Conservation (phyloP, 2,797 vertebrate genomes). For the Rhodeus uyekii region DNA sequence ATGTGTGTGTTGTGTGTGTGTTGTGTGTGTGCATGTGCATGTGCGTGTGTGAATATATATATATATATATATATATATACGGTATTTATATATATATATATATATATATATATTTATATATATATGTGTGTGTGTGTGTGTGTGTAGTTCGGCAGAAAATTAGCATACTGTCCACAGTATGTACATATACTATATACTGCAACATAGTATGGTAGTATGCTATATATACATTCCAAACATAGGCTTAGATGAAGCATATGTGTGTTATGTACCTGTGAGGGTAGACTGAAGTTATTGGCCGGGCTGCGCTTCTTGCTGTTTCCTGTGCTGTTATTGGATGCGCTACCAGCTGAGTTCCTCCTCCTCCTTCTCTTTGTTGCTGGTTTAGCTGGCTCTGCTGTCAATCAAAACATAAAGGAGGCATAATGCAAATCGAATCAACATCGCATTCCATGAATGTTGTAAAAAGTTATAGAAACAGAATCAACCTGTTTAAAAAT, state of each 20-base stretch:
- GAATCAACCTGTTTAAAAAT: background rate
- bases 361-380: conserved; percentile 97
- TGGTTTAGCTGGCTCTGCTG: conserved; percentile 94
- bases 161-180: background rate
- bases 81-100: too few species aligned
- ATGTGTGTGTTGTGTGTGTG: too few species aligned
- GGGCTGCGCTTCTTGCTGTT: conserved; percentile 99
- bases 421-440: background rate
- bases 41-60: too few species aligned
- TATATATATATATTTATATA: too few species aligned
- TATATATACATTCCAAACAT: background rate
- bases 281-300: conserved; percentile 95
- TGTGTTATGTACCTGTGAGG: conserved; percentile 89
- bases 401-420: conserved; percentile 32
- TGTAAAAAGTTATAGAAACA: background rate
- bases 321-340: conserved; percentile 92
- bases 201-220: background rate
- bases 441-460: background rate
- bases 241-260: background rate
- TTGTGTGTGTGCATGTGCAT: too few species aligned
- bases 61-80: too few species aligned
- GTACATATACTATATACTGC: background rate
- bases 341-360: conserved; percentile 98
- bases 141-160: background rate
- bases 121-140: too few species aligned